Evolutionary conservation across 2,888 invertebrate species (phyloP).

Genomic region (Aethes cnicana): DNA sequence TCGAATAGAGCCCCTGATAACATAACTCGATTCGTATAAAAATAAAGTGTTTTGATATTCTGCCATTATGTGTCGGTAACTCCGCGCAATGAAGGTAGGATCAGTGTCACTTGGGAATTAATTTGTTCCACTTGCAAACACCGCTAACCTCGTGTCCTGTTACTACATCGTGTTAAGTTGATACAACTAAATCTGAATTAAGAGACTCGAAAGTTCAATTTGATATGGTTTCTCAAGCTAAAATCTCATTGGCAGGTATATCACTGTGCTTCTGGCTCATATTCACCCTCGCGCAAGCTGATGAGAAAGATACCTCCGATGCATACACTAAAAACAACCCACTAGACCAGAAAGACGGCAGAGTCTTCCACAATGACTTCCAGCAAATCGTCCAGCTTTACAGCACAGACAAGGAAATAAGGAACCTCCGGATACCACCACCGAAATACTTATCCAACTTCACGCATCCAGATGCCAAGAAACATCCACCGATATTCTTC

Average conservation of each 20-base stretch:
- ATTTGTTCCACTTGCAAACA: no score
- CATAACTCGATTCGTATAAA: no score
- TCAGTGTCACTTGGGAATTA: no score
- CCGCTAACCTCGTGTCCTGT: no score
- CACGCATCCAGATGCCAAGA: background rate
- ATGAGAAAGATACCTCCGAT: background rate
- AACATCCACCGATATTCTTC: background rate
- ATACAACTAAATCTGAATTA: no score
- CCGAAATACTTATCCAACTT: background rate
- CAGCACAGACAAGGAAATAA: background rate
- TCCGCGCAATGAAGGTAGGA: no score
- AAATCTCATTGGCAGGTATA: background rate
- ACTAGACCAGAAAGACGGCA: background rate
- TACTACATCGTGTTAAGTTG: no score
- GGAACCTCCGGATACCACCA: background rate
- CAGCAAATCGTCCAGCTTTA: background rate
- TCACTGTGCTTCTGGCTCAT: background rate
- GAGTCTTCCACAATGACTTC: background rate
- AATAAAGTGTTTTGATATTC: no score
- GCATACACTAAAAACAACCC: background rate
- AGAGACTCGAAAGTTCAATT: no score
- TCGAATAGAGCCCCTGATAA: no score
- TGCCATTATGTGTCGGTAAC: no score
- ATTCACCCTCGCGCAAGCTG: background rate
- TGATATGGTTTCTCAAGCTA: no score